phyloP scores from a whole-genome alignment of 2,888 invertebrate genomes.

The Limnephilus lunatus region DNA sequence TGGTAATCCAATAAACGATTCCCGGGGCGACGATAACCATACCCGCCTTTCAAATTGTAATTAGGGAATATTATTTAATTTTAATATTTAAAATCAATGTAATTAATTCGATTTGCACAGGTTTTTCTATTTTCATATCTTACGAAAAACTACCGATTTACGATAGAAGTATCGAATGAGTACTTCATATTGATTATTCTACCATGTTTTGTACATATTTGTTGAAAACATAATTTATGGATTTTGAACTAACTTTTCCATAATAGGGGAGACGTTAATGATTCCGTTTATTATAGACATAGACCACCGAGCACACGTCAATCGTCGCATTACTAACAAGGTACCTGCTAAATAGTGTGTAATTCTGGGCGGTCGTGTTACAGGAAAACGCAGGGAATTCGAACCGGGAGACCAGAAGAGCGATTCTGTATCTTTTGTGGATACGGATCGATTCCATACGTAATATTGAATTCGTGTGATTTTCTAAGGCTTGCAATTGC shows the following conservation, averaged over 20 bases:
- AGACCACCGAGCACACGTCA: background rate
- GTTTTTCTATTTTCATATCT: background rate
- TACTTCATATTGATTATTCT: background rate
- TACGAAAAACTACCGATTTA: background rate
- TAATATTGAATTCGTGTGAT: too few species aligned
- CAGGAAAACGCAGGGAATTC: background rate
- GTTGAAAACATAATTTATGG: background rate
- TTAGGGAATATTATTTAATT: too few species aligned
- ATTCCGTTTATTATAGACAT: background rate
- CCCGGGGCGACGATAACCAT: too few species aligned
- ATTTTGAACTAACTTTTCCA: background rate
- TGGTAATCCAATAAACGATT: too few species aligned
- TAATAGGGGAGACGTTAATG: background rate
- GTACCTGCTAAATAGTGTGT: background rate
- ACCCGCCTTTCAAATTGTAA: too few species aligned
- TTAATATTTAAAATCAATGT: too few species aligned
- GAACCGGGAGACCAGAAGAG: background rate
- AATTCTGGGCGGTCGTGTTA: background rate
- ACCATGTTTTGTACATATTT: background rate
- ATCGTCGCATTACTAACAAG: background rate
- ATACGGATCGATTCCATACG: too few species aligned
- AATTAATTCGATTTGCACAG: too few species aligned
- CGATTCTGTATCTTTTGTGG: too few species aligned
- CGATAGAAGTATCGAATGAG: background rate
- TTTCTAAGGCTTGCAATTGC: too few species aligned